Evolutionary conservation across 2,888 invertebrate genomes (phyloP).

Genomic region (Polyploca ridens): DNA sequence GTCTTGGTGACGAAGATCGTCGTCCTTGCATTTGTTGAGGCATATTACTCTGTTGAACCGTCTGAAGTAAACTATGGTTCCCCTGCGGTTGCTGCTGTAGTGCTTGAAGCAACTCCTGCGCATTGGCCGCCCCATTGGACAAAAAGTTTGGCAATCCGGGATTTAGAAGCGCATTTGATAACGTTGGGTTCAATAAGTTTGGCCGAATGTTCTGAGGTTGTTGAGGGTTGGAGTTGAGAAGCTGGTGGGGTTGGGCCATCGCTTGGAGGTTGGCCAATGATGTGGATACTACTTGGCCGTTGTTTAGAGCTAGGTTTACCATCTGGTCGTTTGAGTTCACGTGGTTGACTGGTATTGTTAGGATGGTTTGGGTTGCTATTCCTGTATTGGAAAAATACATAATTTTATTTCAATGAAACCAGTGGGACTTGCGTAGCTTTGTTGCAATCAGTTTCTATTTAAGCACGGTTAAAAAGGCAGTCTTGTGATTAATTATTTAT

Average conservation of each 20-base stretch:
- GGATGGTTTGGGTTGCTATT: constrained; percentile 96
- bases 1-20: constrained; percentile 76
- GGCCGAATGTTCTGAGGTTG: constrained; percentile 73
- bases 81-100: constrained; percentile 86
- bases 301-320: constrained; percentile 92
- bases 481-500: too few species aligned
- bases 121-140: constrained; percentile 87
- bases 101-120: constrained; percentile 90
- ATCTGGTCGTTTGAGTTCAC: constrained; percentile 90
- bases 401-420: not conserved
- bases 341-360: constrained; percentile 97
- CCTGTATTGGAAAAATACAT: constrained; percentile 81
- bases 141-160: constrained; percentile 89
- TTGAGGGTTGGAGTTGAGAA: constrained; percentile 85
- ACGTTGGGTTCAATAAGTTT: constrained; percentile 84
- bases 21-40: constrained; percentile 80
- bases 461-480: too few species aligned
- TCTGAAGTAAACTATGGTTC: constrained; percentile 78
- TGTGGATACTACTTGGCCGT: constrained; percentile 94
- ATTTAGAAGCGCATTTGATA: constrained; percentile 89
- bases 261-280: constrained; percentile 92
- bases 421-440: too few species aligned
- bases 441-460: too few species aligned
- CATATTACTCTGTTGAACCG: constrained; percentile 78
- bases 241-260: constrained; percentile 89